Percentiles rank a stretch among this genome's conserved stretches.
These are phyloP conservation scores for Nematolebias whitei DNA, from an alignment of 2,113 vertebrate species.

Conservation along the genomic window DNA sequence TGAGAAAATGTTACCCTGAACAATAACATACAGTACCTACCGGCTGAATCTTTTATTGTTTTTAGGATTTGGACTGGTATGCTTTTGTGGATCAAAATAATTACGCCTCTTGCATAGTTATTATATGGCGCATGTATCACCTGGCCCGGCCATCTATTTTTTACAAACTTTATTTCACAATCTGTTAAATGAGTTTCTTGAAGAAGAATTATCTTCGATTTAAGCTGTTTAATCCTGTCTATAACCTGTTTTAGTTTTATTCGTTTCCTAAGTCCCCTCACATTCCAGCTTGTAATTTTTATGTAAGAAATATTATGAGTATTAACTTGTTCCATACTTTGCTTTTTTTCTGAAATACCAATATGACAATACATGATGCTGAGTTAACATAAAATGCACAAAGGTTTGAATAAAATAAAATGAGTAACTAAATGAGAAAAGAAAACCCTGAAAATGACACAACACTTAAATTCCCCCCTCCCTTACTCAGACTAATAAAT, in stretches of 20 bases:
- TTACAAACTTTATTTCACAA: neutral
- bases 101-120: neutral
- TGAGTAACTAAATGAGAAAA: neutral
- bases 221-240: neutral
- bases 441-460: conserved; percentile 2
- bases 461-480: neutral
- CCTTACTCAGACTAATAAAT: conserved; percentile 9
- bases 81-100: conserved; percentile 2
- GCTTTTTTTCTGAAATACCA: neutral
- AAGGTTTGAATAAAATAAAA: neutral
- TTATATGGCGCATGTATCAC: neutral
- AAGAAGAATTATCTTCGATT: neutral
- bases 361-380: neutral
- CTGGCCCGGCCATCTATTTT: neutral
- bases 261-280: neutral
- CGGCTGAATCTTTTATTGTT: neutral
- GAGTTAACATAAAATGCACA: neutral
- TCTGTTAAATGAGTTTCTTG: neutral
- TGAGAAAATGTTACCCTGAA: neutral
- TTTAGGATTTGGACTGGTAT: conserved; percentile 3
- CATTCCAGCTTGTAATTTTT: conserved; percentile 4
- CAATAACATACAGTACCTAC: neutral
- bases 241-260: neutral
- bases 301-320: neutral
- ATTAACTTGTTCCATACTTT: neutral